Evolutionary conservation across 2,113 vertebrate species (phyloP), one percentile per base, ranked within the genome.

Genomic region (Podarcis cretensis): DNA sequence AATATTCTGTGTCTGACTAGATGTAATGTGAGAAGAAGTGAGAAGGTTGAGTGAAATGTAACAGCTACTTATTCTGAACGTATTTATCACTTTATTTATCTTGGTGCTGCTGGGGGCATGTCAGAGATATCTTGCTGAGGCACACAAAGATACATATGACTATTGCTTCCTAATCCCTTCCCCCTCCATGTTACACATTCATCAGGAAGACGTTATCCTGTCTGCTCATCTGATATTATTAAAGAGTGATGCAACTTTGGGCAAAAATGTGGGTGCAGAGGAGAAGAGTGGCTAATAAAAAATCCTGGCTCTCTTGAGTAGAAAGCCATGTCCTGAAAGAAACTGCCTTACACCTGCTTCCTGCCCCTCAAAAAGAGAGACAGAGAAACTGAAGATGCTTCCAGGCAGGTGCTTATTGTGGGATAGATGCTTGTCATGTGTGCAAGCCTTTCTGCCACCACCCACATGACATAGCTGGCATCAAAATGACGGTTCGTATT

Each of bases 51-150:
- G 57, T 74, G 81, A 69, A 84, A 35, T 84, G 63, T 71, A 84
- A 69, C 82, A 83, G 75, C 87, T 77, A 78, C 82, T 89, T 83
- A n/a, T 65, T 89, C 81, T 57, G 74, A 84, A 89, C 32, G 57
- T 68, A 59, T 66, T 89, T 83, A 84, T 89, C 74, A 30, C 75
- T 59, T 84, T 77, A 89, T 69, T 89, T 77, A 89, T 71, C 74
- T 54, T 59, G n/a, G 20, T 84, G 83, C 30, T 35, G 63, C n/a
- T 65, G 32, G n/a, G 23, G 73, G 73, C n/a, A 37, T 57, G n/a
- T 40, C 68, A 48, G 23, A 69, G 43, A 69, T 69, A 78, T 3
- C 23, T 48, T 84, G 32, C 3, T 37, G 63, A 78, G 40, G 57
- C 6, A 68, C 27, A n/a, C 21, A 54, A 54, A 10, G 10, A 54